Conservation (phyloP, 1,140 invertebrate species). For the Bombus waltoni region DNA sequence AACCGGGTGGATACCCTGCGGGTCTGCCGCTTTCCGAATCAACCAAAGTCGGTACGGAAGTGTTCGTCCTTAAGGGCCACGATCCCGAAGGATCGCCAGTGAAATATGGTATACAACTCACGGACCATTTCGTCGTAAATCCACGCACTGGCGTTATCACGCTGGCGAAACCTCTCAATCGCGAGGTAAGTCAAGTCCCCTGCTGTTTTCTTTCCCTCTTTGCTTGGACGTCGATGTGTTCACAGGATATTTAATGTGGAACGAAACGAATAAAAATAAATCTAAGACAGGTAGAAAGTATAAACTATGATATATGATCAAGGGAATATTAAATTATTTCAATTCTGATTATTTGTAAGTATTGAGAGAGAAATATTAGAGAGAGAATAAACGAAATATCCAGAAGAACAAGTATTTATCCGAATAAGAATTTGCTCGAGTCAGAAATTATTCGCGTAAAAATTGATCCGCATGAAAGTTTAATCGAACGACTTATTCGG, state of each 20-base stretch:
- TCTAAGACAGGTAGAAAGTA: too few relatives aligned
- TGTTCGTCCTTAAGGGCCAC: slow-evolving; percentile 89
- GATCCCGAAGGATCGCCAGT: slow-evolving; percentile 90
- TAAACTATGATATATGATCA: too few relatives aligned
- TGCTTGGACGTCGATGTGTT: background rate
- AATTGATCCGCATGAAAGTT: too few relatives aligned
- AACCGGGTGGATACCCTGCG: slow-evolving; percentile 75
- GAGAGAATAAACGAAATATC: too few relatives aligned
- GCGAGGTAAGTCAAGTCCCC: slow-evolving; percentile 86
- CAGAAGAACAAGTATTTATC: too few relatives aligned
- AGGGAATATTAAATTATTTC: too few relatives aligned
- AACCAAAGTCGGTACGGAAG: slow-evolving; percentile 88
- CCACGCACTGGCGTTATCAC: slow-evolving; percentile 90
- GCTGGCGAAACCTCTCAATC: slow-evolving; percentile 89
- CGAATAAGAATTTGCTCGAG: too few relatives aligned
- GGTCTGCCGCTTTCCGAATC: slow-evolving; percentile 88
- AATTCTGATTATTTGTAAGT: too few relatives aligned
- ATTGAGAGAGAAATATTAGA: too few relatives aligned
- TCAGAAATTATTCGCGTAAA: too few relatives aligned
- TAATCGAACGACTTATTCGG: too few relatives aligned
- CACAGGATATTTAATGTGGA: too few relatives aligned
- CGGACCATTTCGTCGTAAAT: slow-evolving; percentile 91
- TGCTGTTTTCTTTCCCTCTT: background rate
- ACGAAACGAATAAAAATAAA: background rate
- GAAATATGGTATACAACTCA: slow-evolving; percentile 90